phyloP scores from a whole-genome alignment of 1,140 invertebrate species.

The Gonatopus flavifemur region DNA sequence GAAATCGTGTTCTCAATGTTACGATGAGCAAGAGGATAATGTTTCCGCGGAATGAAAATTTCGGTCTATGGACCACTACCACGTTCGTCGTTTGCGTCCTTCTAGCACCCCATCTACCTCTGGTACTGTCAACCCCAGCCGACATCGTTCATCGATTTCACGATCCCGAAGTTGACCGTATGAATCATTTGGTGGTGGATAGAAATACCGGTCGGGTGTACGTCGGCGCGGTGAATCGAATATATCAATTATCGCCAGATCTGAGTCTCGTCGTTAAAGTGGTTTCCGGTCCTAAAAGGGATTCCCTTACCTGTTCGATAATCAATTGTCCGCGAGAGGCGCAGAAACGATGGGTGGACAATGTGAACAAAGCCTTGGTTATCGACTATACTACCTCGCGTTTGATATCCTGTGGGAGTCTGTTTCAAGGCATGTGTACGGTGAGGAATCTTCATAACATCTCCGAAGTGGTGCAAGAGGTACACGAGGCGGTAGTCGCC shows the following conservation, averaged over 20 bases:
- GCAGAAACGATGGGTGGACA: constrained; percentile 77
- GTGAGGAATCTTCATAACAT: constrained; percentile 89
- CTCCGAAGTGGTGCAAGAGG: constrained; percentile 73
- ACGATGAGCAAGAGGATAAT: constrained; percentile 17
- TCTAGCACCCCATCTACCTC: constrained; percentile 50
- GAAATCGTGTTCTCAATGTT: background rate
- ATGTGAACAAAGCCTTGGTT: constrained; percentile 93
- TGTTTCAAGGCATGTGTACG: constrained; percentile 89
- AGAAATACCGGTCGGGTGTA: constrained; percentile 90
- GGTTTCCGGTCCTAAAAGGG: constrained; percentile 85
- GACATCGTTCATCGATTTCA: constrained; percentile 69
- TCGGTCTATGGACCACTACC: background rate
- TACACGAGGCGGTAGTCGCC: constrained; percentile 88
- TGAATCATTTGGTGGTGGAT: constrained; percentile 89
- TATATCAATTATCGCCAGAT: constrained; percentile 90
- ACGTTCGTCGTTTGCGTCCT: constrained; percentile 32
- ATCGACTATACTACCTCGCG: constrained; percentile 89
- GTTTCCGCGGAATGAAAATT: constrained; percentile 12
- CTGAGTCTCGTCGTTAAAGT: constrained; percentile 76
- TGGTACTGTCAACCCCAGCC: constrained; percentile 54
- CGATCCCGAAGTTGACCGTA: constrained; percentile 63
- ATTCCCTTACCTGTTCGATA: constrained; percentile 87
- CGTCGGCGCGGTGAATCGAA: constrained; percentile 89
- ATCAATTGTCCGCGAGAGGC: constrained; percentile 75
- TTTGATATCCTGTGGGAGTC: constrained; percentile 90